Conservation (phyloP, 2,113 vertebrate species). For the Psettodes erumei region DNA sequence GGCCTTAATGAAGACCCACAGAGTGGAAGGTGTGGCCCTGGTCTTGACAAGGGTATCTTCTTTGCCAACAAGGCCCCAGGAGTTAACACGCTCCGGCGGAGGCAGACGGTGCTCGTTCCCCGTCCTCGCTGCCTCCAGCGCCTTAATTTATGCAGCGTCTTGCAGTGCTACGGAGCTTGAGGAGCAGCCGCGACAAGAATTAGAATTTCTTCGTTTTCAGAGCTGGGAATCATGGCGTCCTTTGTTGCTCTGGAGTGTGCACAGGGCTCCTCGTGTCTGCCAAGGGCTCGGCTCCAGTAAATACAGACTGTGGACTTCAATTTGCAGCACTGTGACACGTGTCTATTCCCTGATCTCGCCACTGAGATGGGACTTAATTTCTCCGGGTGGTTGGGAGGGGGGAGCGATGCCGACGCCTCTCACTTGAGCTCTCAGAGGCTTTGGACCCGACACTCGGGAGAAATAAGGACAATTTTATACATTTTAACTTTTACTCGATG, state of each 20-base stretch:
- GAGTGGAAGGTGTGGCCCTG: slow-evolving; percentile 28
- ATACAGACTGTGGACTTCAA: slow-evolving; percentile 62
- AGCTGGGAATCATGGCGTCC: slow-evolving; percentile 30
- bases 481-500: slow-evolving; percentile 38
- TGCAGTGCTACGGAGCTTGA: slow-evolving; percentile 71
- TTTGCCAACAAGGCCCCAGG: slow-evolving; percentile 40
- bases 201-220: slow-evolving; percentile 62
- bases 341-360: slow-evolving; percentile 63
- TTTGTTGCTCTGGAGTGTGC: slow-evolving; percentile 18
- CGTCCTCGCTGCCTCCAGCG: slow-evolving; percentile 45
- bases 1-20: slow-evolving; percentile 38
- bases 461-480: slow-evolving; percentile 38
- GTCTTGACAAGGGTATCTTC: slow-evolving; percentile 32
- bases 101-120: slow-evolving; percentile 46
- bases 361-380: slow-evolving; percentile 58
- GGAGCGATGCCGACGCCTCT: slow-evolving; percentile 25
- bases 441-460: slow-evolving; percentile 44
- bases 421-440: slow-evolving; percentile 51
- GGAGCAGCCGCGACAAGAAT: slow-evolving; percentile 67
- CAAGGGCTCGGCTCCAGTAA: slow-evolving; percentile 65
- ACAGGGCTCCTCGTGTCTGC: slow-evolving; percentile 8
- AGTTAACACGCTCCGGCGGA: slow-evolving; percentile 41
- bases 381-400: background rate
- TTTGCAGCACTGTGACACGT: slow-evolving; percentile 53
- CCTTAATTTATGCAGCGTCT: slow-evolving; percentile 82